These are phyloP conservation scores for Listronotus bonariensis DNA, from an alignment of 1,140 invertebrate species.

Conservation along the genomic window DNA sequence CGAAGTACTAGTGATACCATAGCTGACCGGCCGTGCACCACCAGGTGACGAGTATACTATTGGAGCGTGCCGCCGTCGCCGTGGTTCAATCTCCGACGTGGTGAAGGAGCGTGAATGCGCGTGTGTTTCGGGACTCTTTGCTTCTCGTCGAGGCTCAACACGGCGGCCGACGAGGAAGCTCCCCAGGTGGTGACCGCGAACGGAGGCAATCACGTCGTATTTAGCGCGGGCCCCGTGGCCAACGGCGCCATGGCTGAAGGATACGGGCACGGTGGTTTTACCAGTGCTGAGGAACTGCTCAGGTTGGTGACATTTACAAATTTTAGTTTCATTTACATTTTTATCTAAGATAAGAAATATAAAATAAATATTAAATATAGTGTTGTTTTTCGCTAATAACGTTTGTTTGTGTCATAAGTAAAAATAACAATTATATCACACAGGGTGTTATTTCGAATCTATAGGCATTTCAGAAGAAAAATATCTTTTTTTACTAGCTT, in stretches of 20 bases:
- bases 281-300: conserved; percentile 8
- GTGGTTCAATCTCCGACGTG: conserved; percentile 55
- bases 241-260: conserved; percentile 21
- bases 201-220: conserved; percentile 1
- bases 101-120: conserved; percentile 70
- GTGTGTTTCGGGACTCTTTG: conserved; percentile 82
- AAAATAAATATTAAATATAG: too few species aligned
- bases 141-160: conserved; percentile 81
- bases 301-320: conserved; percentile 6
- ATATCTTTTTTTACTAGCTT: too few species aligned
- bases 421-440: too few species aligned
- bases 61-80: conserved; percentile 77
- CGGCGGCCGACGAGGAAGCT: conserved; percentile 73
- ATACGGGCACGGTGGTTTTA: background rate
- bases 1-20: background rate
- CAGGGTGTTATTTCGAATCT: too few species aligned
- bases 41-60: background rate
- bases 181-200: conserved; percentile 40
- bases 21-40: background rate
- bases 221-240: conserved; percentile 5
- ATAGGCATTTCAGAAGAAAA: too few species aligned
- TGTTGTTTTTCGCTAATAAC: too few species aligned
- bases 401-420: too few species aligned
- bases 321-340: too few species aligned
- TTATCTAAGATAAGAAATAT: too few species aligned